A percentile compares a stretch with the other conserved stretches of the same genome.
Evolutionary conservation across 2,888 invertebrate genomes (phyloP).

Genomic region (Merodon equestris): DNA sequence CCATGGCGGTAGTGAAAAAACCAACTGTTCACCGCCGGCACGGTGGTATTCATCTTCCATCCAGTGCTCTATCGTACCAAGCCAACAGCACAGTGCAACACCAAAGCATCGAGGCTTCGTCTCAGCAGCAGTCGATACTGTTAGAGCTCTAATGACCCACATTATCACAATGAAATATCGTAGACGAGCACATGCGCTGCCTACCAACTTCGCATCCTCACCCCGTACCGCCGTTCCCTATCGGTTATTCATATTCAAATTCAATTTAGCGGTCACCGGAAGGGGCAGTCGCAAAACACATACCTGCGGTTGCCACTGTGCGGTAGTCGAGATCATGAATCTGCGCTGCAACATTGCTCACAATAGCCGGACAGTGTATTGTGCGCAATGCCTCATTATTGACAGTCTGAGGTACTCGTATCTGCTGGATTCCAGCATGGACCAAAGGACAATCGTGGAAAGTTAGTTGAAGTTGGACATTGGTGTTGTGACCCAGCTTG

Average conservation of each 20-base stretch:
- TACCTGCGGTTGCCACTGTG: too few species aligned
- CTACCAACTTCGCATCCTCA: constrained; percentile 35
- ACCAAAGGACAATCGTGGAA: constrained; percentile 32
- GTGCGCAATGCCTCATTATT: constrained; percentile 60
- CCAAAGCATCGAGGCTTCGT: too few species aligned
- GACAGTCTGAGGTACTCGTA: constrained; percentile 34
- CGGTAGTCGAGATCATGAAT: constrained; percentile 21
- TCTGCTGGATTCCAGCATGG: constrained; percentile 6
- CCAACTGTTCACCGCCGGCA: constrained; percentile 51
- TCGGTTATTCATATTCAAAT: constrained; percentile 63
- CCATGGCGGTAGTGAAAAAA: constrained; percentile 32
- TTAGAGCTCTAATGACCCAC: constrained; percentile 68
- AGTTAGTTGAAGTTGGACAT: constrained; percentile 44
- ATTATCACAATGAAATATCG: constrained; percentile 64
- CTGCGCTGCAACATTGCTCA: constrained; percentile 38
- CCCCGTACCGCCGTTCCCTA: too few species aligned
- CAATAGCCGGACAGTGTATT: constrained; percentile 36
- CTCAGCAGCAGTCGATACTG: constrained; percentile 62
- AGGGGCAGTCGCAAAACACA: constrained; percentile 7
- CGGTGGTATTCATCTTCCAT: constrained; percentile 53
- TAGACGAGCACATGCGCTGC: constrained; percentile 17
- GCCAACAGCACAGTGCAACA: too few species aligned
- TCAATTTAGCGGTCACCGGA: constrained; percentile 41
- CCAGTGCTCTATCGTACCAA: constrained; percentile 10
- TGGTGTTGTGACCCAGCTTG: constrained; percentile 57